Evolutionary conservation across 2,113 vertebrate species (phyloP).

Genomic region (Clupea harengus): DNA sequence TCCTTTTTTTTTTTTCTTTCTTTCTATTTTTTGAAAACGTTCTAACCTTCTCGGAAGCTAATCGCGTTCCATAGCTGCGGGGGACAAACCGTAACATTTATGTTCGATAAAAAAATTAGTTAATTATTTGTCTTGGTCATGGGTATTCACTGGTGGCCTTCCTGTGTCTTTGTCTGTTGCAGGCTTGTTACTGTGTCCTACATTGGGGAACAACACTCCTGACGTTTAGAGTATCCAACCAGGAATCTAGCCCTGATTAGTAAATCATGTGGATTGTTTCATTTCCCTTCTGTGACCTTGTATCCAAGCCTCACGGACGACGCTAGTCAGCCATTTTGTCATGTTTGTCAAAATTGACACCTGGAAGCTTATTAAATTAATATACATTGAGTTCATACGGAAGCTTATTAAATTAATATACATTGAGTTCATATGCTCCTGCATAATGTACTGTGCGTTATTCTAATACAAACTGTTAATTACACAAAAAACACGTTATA

Average conservation of each 20-base stretch:
- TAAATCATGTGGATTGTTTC: not conserved
- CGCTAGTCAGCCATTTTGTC: not conserved
- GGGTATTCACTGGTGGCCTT: slow-evolving; percentile 53
- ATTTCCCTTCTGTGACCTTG: not conserved
- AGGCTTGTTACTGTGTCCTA: slow-evolving; percentile 49
- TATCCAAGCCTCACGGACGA: not conserved
- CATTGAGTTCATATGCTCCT: too few species aligned
- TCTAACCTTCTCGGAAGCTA: slow-evolving; percentile 62
- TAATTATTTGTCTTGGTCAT: slow-evolving; percentile 58
- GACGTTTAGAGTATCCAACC: slow-evolving; percentile 19
- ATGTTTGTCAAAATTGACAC: not conserved
- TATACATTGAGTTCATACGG: too few species aligned
- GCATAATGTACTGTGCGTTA: too few species aligned
- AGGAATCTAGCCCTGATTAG: slow-evolving; percentile 6
- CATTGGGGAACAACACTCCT: slow-evolving; percentile 37
- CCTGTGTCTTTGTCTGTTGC: slow-evolving; percentile 33
- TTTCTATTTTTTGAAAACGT: slow-evolving; percentile 42
- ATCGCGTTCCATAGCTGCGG: slow-evolving; percentile 61
- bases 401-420: too few species aligned
- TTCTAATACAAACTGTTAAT: too few species aligned
- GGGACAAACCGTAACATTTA: slow-evolving; percentile 57
- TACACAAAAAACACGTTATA: too few species aligned
- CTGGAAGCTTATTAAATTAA: not conserved
- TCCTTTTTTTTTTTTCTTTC: slow-evolving; percentile 36
- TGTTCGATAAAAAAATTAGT: slow-evolving; percentile 38